Conservation (phyloP, 2,113 vertebrate genomes). For the Numida meleagris region DNA sequence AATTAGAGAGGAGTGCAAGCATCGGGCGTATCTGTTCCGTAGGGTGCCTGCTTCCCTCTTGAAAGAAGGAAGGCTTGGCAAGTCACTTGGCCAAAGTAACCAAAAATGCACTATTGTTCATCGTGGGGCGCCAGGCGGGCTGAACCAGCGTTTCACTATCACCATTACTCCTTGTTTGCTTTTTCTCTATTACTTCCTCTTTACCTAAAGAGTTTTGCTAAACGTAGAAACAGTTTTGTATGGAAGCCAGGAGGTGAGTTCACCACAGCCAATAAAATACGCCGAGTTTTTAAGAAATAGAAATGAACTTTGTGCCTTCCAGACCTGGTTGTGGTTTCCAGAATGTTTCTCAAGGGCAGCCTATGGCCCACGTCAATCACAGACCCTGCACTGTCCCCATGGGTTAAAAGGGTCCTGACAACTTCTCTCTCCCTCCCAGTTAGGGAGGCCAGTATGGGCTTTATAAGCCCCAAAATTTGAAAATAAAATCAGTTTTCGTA, state of each 20-base stretch:
- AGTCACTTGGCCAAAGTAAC: background rate
- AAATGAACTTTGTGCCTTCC: background rate
- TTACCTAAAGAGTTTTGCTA: background rate
- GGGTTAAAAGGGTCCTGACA: background rate
- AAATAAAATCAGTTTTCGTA: constrained; percentile 14
- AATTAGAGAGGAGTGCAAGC: background rate
- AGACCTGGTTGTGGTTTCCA: background rate
- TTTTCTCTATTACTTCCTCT: constrained; percentile 9
- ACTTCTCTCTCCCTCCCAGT: background rate
- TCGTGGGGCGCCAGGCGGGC: background rate
- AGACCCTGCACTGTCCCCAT: background rate
- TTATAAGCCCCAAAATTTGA: background rate
- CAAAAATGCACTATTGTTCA: background rate
- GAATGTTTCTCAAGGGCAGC: background rate
- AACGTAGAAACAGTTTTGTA: background rate
- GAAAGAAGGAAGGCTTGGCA: background rate
- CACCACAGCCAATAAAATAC: background rate
- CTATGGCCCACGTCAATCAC: background rate
- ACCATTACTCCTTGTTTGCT: background rate
- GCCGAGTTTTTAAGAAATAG: background rate
- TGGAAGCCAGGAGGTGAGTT: background rate
- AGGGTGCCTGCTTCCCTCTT: background rate
- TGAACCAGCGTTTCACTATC: background rate
- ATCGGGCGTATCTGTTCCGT: fast-evolving
- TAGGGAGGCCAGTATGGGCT: background rate